Conservation (phyloP, 1,140 invertebrate species). For the Diorhabda carinulata region DNA sequence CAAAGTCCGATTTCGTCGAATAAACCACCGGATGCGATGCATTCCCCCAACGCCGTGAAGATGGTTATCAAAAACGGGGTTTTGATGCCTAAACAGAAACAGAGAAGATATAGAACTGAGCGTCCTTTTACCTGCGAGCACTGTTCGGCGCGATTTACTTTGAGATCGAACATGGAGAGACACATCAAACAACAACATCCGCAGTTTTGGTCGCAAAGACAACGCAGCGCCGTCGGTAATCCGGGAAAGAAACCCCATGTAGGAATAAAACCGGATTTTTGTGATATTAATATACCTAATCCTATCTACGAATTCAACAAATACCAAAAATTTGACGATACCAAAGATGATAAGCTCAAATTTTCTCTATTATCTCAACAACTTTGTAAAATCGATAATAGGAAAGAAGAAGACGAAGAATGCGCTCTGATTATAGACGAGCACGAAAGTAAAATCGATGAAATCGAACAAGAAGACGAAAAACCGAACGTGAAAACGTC, state of each 20-base stretch:
- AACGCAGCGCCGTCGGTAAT: slow-evolving; percentile 54
- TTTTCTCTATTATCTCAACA: slow-evolving; percentile 74
- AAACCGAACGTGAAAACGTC: slow-evolving; percentile 33
- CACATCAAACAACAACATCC: slow-evolving; percentile 93
- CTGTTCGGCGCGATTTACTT: slow-evolving; percentile 82
- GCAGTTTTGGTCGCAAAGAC: slow-evolving; percentile 76
- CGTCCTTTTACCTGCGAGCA: slow-evolving; percentile 84
- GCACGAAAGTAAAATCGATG: slow-evolving; percentile 43
- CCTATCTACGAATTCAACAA: slow-evolving; percentile 40
- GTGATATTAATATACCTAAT: slow-evolving; percentile 39
- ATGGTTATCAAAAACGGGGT: slow-evolving; percentile 89
- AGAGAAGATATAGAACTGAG: slow-evolving; percentile 85
- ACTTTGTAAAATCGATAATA: slow-evolving; percentile 48
- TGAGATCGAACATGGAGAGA: slow-evolving; percentile 89
- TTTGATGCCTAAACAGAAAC: slow-evolving; percentile 86
- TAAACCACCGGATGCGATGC: slow-evolving; percentile 42
- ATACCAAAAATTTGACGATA: slow-evolving; percentile 41
- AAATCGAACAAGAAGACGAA: slow-evolving; percentile 22
- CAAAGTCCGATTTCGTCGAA: slow-evolving; percentile 37
- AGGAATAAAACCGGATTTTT: slow-evolving; percentile 32
- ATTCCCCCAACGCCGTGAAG: slow-evolving; percentile 64
- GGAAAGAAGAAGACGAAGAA: slow-evolving; percentile 59
- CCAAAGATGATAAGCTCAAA: slow-evolving; percentile 64
- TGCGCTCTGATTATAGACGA: slow-evolving; percentile 68
- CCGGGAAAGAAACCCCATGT: slow-evolving; percentile 48